phyloP scores from a whole-genome alignment of 2,888 invertebrate genomes.

The Hypena proboscidalis region DNA sequence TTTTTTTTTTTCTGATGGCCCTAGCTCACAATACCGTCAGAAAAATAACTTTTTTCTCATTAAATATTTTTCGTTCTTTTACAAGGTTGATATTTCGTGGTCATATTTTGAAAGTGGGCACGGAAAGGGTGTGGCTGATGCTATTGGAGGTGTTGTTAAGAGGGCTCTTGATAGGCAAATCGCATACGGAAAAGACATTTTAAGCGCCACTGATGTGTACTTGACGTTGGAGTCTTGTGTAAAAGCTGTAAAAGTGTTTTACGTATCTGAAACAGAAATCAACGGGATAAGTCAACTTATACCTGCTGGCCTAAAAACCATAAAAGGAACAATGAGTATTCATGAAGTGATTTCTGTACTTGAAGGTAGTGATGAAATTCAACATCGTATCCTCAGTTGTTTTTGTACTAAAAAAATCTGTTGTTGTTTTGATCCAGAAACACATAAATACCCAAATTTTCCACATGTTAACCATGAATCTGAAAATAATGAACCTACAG shows the following conservation, averaged over 20 bases:
- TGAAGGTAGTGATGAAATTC: conserved; percentile 1
- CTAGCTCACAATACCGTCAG: no score
- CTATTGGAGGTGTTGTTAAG: conserved; percentile 4
- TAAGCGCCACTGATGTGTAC: conserved; percentile 1
- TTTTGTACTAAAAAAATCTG: not conserved
- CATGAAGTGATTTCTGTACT: not conserved
- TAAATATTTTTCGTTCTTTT: no score
- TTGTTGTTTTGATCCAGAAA: not conserved
- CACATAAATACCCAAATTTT: conserved; percentile 2
- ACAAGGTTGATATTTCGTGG: no score
- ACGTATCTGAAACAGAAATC: conserved; percentile 1
- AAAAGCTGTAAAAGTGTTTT: conserved; percentile 3
- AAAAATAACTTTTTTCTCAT: no score
- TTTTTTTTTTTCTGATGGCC: no score
- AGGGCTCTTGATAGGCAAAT: not conserved
- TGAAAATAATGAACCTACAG: not conserved
- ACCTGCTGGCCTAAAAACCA: conserved; percentile 2
- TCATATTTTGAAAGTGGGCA: not conserved
- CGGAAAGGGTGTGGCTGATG: conserved; percentile 5
- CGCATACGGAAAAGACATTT: no score
- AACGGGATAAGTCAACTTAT: conserved; percentile 1
- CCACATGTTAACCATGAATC: not conserved
- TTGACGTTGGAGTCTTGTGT: conserved; percentile 1
- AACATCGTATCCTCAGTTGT: conserved; percentile 1
- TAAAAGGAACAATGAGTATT: conserved; percentile 3